Evolutionary conservation across 2,797 vertebrate species (phyloP), one percentile per base, ranked within the genome.

Genomic region (Sebastes ruberrimus): DNA sequence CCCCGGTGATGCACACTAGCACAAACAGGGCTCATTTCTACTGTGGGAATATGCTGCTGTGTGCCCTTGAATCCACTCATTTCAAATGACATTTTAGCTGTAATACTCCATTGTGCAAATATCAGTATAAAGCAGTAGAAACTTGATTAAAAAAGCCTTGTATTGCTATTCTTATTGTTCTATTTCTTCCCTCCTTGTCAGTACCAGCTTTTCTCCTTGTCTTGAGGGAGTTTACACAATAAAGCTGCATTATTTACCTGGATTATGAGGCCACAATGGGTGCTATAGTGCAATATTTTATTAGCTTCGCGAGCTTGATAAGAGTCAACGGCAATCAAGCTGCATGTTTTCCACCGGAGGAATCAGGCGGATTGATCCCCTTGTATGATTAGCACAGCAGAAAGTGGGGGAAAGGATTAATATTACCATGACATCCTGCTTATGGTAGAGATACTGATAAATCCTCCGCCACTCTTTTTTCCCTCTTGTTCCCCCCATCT

Each of bases 351-450:
- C 88, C 83, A 90, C 87, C 60, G 57, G 78, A 87, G 85, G 86
- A 91, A 90, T 83, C 83, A 61, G 16, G 23, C 70, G 16, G 60
- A 90, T 91, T 94, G 94, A 94, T 95, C 90, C 88, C 74, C 88
- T 84, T 90, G 93, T 92, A 89, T 91, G 93, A 94, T 92, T 94
- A 93, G 84, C 70, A 28, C 72, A 76, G 87, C 56, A 81, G 85
- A 91, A 92, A 91, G 91, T 90, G 72, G 87, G 88, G 76, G 64
- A 81, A 88, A 77, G 89, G 93, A 95, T 95, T 95, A 94, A 90
- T 92, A 92, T 89, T 86, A 91, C 78, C 91, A 90, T 92, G 91
- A 94, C 94, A 93, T 91, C 89, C 91, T 86, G 90, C 92, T 94
- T 91, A 90, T 91, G 81, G 68, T 83, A 80, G 82, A 90, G 93